phyloP scores from a whole-genome alignment of 1,140 invertebrate genomes.

The Metopolophium dirhodum region DNA sequence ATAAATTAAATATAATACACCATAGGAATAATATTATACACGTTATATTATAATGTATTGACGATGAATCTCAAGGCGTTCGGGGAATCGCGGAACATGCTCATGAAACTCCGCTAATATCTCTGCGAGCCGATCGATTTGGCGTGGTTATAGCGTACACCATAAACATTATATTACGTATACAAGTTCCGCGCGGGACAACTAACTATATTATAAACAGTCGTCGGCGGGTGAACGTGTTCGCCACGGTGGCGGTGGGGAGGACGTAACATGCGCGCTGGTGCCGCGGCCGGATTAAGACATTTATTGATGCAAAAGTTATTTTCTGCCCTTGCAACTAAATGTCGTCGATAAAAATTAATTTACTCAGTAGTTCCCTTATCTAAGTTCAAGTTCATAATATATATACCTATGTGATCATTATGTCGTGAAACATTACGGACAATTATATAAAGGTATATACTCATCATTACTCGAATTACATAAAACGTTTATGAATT shows the following conservation, averaged over 20 bases:
- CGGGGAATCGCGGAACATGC: not conserved
- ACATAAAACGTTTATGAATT: not conserved
- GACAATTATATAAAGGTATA: not conserved
- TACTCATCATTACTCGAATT: not conserved
- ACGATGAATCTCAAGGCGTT: not conserved
- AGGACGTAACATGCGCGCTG: not conserved
- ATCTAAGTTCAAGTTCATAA: not conserved
- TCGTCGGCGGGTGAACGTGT: not conserved
- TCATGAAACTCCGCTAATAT: slow-evolving; percentile 17
- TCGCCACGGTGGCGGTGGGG: not conserved
- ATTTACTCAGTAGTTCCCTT: not conserved
- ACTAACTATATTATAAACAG: slow-evolving; percentile 7
- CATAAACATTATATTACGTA: slow-evolving; percentile 18
- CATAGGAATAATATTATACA: slow-evolving; percentile 3
- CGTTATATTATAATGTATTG: not conserved
- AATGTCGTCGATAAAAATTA: not conserved
- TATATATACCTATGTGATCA: not conserved
- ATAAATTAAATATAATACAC: not conserved
- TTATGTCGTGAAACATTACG: not conserved
- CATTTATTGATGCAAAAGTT: slow-evolving; percentile 5
- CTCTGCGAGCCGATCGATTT: slow-evolving; percentile 10
- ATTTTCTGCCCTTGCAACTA: not conserved
- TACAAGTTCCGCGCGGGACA: not conserved
- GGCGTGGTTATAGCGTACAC: slow-evolving; percentile 1
- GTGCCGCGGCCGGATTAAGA: not conserved